A percentile compares a stretch with the other conserved stretches of the same genome.
Evolutionary conservation across 2,113 vertebrate species (phyloP).

Genomic region (Todiramphus saurophagus): DNA sequence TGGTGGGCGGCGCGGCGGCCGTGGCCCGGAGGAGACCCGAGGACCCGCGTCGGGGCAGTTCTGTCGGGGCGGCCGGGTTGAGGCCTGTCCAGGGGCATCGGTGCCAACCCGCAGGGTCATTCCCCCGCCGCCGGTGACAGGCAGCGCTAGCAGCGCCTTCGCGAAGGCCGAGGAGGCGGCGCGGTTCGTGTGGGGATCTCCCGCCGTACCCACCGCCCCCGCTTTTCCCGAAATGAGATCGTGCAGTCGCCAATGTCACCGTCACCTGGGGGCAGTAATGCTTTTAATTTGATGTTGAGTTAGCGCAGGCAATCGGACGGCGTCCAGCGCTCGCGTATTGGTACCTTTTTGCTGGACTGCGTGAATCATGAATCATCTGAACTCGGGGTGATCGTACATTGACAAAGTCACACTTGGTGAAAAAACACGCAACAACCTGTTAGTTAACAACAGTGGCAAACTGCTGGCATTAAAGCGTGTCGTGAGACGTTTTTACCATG

Average conservation of each 20-base stretch:
- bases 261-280: neutral
- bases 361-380: rapidly evolving
- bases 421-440: neutral
- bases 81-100: neutral
- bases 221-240: rapidly evolving
- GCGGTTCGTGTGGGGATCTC: too few species aligned
- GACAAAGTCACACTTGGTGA: neutral
- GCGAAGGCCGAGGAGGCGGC: neutral
- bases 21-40: too few species aligned
- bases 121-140: neutral
- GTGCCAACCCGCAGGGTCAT: neutral
- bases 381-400: rapidly evolving
- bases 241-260: neutral
- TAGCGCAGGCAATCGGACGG: neutral
- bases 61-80: neutral
- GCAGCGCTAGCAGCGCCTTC: neutral
- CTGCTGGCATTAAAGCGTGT: neutral
- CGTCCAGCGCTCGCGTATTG: neutral
- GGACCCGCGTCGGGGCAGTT: neutral
- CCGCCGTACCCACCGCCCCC: too few species aligned
- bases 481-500: rapidly evolving
- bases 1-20: neutral
- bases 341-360: neutral
- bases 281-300: neutral
- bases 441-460: too few species aligned